Evolutionary conservation across 2,797 vertebrate species (phyloP).

Genomic region (Tangara arthus): DNA sequence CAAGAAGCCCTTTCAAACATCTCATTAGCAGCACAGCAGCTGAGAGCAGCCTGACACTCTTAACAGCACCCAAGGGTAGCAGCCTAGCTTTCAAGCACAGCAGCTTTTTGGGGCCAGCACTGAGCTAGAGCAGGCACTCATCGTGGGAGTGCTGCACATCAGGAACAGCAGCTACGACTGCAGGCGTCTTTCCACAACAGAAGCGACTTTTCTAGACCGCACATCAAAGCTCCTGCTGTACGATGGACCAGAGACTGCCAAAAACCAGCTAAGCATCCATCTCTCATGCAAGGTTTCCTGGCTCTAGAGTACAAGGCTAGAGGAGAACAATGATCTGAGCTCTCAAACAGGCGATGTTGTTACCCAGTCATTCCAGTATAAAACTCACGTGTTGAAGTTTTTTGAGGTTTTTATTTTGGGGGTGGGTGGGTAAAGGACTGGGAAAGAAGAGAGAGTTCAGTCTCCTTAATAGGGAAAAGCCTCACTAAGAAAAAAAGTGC

Average conservation of each 20-base stretch:
- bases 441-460: neutral
- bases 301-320: neutral
- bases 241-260: rapidly evolving
- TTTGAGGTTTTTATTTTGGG: neutral
- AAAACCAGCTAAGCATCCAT: neutral
- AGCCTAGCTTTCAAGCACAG: neutral
- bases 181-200: neutral
- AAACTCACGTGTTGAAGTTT: rapidly evolving
- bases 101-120: neutral
- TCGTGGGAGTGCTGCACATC: neutral
- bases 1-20: constrained; percentile 1
- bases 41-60: neutral
- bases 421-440: neutral
- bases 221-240: neutral
- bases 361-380: neutral
- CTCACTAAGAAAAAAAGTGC: neutral
- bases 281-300: neutral
- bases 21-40: neutral
- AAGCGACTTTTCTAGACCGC: neutral
- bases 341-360: neutral
- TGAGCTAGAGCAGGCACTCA: rapidly evolving
- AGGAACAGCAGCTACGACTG: neutral
- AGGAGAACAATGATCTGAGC: neutral
- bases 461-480: neutral
- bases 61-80: neutral